phyloP scores from a whole-genome alignment of 35 echinoderm and acorn worm species.

The Heliocidaris erythrogramma region DNA sequence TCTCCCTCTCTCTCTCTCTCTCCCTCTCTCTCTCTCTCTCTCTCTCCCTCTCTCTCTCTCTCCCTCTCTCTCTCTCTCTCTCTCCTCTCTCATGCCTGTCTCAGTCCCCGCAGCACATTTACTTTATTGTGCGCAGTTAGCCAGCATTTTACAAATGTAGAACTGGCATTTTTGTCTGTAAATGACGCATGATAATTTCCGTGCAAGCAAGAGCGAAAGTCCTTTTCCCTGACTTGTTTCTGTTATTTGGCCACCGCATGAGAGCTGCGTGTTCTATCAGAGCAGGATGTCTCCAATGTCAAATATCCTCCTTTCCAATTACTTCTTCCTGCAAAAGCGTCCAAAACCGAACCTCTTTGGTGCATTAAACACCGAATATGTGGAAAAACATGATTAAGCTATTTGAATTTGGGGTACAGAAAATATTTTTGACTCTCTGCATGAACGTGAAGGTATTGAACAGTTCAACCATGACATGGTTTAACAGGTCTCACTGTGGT shows the following conservation, averaged over 20 bases:
- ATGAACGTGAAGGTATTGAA: neutral
- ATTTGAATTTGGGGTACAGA: neutral
- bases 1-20: too few species aligned
- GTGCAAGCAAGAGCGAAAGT: neutral
- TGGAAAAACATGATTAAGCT: neutral
- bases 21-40: too few species aligned
- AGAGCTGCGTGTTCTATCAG: neutral
- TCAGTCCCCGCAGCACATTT: too few species aligned
- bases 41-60: too few species aligned
- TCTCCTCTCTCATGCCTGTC: too few species aligned
- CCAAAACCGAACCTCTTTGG: neutral
- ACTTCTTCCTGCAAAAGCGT: constrained; percentile 9
- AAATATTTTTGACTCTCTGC: neutral
- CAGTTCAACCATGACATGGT: too few species aligned
- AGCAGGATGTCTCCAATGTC: constrained; percentile 9
- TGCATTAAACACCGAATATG: neutral
- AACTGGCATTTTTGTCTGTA: neutral
- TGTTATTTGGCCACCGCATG: neutral
- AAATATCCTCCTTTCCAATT: constrained; percentile 16
- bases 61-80: too few species aligned
- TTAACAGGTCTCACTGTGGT: neutral
- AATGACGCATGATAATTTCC: constrained; percentile 10
- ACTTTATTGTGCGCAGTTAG: too few species aligned
- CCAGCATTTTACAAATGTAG: neutral
- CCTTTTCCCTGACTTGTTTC: neutral